Evolutionary conservation across 2,113 vertebrate genomes (phyloP).

Genomic region (Empidonax alnorum): DNA sequence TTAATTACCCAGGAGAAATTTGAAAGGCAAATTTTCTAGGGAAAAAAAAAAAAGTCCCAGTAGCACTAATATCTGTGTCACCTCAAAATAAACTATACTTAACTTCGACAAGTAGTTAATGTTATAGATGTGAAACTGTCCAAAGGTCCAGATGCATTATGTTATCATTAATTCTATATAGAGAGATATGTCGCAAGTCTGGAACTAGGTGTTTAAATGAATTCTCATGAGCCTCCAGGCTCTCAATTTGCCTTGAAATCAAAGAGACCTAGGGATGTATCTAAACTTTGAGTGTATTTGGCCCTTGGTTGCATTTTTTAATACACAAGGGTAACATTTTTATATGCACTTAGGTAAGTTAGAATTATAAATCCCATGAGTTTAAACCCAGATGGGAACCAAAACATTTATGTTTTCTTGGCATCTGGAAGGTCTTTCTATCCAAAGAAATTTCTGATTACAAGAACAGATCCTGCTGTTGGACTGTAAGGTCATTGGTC

Average conservation of each 20-base stretch:
- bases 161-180: background rate
- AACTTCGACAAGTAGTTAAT: background rate
- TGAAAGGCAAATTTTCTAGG: background rate
- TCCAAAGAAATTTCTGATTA: background rate
- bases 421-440: conserved; percentile 7
- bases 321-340: background rate
- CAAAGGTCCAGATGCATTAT: background rate
- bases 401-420: background rate
- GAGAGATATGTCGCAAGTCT: background rate
- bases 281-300: background rate
- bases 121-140: background rate
- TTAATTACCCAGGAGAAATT: background rate
- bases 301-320: background rate
- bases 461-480: background rate
- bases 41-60: background rate
- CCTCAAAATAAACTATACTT: background rate
- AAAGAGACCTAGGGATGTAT: background rate
- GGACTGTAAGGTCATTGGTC: background rate
- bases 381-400: background rate
- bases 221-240: background rate
- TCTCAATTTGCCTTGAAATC: background rate
- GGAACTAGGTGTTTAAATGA: background rate
- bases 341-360: background rate
- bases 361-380: conserved; percentile 1
- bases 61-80: background rate